Evolutionary conservation across 53 echinoderm and acorn worm genomes (phyloP).

Genomic region (Paelopatides confundens): DNA sequence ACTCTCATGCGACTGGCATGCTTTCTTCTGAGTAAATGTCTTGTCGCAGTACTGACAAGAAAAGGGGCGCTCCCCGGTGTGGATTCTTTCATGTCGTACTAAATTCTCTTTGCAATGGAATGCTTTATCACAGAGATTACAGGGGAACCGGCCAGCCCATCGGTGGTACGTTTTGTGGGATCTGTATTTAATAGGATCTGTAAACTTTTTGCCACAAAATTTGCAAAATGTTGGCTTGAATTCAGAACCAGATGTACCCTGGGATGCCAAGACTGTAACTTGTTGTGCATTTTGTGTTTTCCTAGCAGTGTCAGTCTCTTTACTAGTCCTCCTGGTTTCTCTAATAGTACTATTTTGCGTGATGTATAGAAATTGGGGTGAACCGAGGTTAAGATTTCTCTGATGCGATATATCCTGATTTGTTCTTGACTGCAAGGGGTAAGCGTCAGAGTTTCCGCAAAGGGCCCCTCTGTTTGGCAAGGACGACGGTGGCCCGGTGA

Average conservation of each 20-base stretch:
- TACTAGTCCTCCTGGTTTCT: too few relatives aligned
- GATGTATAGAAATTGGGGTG: not conserved
- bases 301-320: too few relatives aligned
- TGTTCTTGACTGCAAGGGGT: not conserved
- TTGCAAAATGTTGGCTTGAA: not conserved
- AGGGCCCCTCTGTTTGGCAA: not conserved
- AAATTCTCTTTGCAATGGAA: slow-evolving; percentile 15
- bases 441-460: not conserved
- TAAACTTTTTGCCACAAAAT: slow-evolving; percentile 11
- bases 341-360: too few relatives aligned
- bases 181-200: not conserved
- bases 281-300: too few relatives aligned
- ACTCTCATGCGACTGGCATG: not conserved
- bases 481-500: not conserved
- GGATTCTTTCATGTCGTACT: slow-evolving; percentile 8
- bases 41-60: not conserved
- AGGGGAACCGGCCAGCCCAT: not conserved
- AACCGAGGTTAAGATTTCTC: not conserved
- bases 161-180: not conserved
- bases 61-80: slow-evolving; percentile 11
- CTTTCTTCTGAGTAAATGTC: not conserved
- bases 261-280: too few relatives aligned
- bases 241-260: not conserved
- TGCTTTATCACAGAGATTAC: not conserved
- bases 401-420: not conserved